These are phyloP conservation scores for Xanthostigma xanthostigma DNA, from an alignment of 2,888 invertebrate genomes.

Conservation along the genomic window DNA sequence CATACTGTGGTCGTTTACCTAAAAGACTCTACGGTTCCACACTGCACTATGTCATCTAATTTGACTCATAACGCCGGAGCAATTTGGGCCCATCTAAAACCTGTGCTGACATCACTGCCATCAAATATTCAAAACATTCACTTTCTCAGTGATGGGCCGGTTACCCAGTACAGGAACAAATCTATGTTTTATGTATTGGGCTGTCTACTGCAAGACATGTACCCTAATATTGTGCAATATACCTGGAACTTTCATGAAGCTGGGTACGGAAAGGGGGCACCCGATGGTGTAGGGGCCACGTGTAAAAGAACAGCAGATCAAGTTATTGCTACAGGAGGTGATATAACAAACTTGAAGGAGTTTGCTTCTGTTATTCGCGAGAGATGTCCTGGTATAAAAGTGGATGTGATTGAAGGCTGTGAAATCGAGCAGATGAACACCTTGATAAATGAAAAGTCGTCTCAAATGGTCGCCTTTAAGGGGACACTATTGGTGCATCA, in stretches of 20 bases:
- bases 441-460: conserved; percentile 11
- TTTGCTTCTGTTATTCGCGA: conserved; percentile 13
- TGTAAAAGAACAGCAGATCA: conserved; percentile 21
- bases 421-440: conserved; percentile 14
- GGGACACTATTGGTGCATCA: conserved; percentile 16
- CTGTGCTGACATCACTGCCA: conserved; percentile 14
- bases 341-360: conserved; percentile 16
- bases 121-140: conserved; percentile 16
- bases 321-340: conserved; percentile 18
- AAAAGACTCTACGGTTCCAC: conserved; percentile 9
- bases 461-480: conserved; percentile 13
- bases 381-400: conserved; percentile 12
- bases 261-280: conserved; percentile 21
- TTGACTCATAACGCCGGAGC: conserved; percentile 16
- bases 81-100: conserved; percentile 19
- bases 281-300: conserved; percentile 20
- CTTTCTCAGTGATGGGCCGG: conserved; percentile 22
- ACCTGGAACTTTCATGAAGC: conserved; percentile 19
- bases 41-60: conserved; percentile 19
- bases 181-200: conserved; percentile 19
- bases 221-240: conserved; percentile 14
- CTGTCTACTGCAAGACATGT: conserved; percentile 15
- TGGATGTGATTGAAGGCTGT: conserved; percentile 11
- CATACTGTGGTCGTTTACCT: conserved; percentile 11
- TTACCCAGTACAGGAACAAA: conserved; percentile 22